Conservation (phyloP, 1,140 invertebrate species). For the Venturia canescens region DNA sequence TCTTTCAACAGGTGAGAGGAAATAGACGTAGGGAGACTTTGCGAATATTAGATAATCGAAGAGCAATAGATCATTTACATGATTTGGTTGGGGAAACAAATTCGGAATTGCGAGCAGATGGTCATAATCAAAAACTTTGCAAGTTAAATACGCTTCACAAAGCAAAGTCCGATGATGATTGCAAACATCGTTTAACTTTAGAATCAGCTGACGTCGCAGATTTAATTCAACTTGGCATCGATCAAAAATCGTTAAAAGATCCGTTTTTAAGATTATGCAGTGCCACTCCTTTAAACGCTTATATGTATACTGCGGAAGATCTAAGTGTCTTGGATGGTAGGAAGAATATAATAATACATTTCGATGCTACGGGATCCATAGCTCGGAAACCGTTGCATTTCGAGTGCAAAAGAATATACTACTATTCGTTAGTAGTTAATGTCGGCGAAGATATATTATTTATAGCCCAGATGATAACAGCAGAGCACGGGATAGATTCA, state of each 20-base stretch:
- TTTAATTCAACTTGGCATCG: constrained; percentile 39
- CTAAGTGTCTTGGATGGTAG: constrained; percentile 11
- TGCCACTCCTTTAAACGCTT: constrained; percentile 31
- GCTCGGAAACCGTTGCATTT: constrained; percentile 44
- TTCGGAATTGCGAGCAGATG: not conserved
- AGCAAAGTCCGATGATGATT: constrained; percentile 48
- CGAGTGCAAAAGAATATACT: constrained; percentile 50
- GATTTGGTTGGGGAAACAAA: no score
- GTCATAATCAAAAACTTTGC: constrained; percentile 41
- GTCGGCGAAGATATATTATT: constrained; percentile 2
- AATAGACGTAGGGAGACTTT: no score
- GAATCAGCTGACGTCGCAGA: constrained; percentile 49
- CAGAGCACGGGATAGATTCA: constrained; percentile 18
- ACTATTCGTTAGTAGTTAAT: constrained; percentile 48
- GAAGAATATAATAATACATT: constrained; percentile 49
- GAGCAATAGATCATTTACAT: no score
- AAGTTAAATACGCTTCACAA: constrained; percentile 25
- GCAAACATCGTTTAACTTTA: constrained; percentile 33
- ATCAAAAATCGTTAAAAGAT: constrained; percentile 32
- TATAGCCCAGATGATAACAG: constrained; percentile 36
- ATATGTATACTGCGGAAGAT: constrained; percentile 46
- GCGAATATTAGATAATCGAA: no score
- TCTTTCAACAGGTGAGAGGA: not conserved
- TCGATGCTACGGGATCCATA: constrained; percentile 53
- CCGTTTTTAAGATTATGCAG: constrained; percentile 23